phyloP scores from a whole-genome alignment of 2,888 invertebrate genomes.

The Blera fallax region DNA sequence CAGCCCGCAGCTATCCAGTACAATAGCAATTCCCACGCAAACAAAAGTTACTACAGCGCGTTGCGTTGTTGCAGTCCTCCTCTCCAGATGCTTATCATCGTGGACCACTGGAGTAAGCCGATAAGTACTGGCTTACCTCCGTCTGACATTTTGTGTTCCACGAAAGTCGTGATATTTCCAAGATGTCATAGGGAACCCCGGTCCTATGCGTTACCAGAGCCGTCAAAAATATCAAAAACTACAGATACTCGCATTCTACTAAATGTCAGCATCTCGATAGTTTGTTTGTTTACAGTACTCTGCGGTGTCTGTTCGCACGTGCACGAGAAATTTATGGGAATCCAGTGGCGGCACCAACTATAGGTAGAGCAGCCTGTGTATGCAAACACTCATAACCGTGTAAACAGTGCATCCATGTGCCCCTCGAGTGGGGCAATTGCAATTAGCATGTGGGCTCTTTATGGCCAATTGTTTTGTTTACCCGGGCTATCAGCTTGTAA shows the following conservation, averaged over 20 bases:
- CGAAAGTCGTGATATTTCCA: constrained; percentile 7
- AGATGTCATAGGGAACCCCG: neutral
- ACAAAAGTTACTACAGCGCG: neutral
- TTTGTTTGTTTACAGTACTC: neutral
- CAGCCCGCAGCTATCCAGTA: neutral
- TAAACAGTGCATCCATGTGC: constrained; percentile 52
- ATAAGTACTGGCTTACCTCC: neutral
- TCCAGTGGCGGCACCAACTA: neutral
- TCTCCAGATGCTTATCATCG: constrained; percentile 1
- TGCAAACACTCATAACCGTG: constrained; percentile 42
- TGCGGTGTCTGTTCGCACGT: constrained; percentile 5
- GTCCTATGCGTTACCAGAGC: too few species aligned
- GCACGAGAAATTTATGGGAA: neutral
- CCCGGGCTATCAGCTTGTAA: constrained; percentile 39
- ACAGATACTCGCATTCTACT: neutral
- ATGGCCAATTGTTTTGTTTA: constrained; percentile 63
- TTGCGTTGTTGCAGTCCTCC: neutral
- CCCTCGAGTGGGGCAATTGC: constrained; percentile 37
- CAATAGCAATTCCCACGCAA: constrained; percentile 1
- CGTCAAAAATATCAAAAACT: neutral
- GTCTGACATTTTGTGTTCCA: neutral
- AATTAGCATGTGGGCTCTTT: constrained; percentile 56
- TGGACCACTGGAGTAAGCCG: neutral
- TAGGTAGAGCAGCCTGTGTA: neutral
- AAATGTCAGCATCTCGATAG: neutral